Evolutionary conservation across 92 coral and sea anemone species (phyloP).

Genomic region (Meandrina meandrites): DNA sequence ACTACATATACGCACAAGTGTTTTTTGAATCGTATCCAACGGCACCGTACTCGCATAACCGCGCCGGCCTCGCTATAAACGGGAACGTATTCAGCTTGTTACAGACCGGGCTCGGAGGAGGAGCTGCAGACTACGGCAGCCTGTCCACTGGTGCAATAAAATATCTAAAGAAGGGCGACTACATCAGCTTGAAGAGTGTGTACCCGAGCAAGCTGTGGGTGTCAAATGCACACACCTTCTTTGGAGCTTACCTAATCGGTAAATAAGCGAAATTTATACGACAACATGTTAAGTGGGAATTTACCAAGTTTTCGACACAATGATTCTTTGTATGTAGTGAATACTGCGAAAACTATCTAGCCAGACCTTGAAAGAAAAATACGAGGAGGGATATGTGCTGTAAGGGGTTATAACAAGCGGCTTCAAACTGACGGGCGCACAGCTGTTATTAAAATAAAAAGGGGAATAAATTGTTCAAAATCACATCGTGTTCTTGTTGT

Average conservation of each 20-base stretch:
- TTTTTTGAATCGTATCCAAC: not conserved
- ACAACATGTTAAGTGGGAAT: too few species aligned
- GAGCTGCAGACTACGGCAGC: not conserved
- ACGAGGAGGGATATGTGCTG: too few species aligned
- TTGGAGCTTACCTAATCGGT: slow-evolving; percentile 15
- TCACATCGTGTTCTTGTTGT: too few species aligned
- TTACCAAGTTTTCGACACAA: too few species aligned
- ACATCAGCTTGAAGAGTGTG: slow-evolving; percentile 10
- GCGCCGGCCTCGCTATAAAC: slow-evolving; percentile 3
- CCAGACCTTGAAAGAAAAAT: too few species aligned
- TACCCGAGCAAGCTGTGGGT: not conserved
- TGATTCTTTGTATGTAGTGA: too few species aligned
- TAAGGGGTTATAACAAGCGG: too few species aligned
- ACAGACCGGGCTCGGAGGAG: not conserved
- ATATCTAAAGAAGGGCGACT: not conserved
- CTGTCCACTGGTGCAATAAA: not conserved
- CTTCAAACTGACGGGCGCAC: too few species aligned
- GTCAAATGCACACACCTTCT: not conserved
- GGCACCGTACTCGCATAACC: not conserved
- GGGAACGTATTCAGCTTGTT: not conserved
- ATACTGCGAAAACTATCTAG: too few species aligned
- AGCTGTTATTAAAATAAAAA: too few species aligned
- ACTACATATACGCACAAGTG: slow-evolving; percentile 18
- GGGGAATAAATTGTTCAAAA: too few species aligned
- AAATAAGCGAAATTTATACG: too few species aligned